phyloP scores from a whole-genome alignment of 1,140 invertebrate genomes.

The Danaus plexippus region DNA sequence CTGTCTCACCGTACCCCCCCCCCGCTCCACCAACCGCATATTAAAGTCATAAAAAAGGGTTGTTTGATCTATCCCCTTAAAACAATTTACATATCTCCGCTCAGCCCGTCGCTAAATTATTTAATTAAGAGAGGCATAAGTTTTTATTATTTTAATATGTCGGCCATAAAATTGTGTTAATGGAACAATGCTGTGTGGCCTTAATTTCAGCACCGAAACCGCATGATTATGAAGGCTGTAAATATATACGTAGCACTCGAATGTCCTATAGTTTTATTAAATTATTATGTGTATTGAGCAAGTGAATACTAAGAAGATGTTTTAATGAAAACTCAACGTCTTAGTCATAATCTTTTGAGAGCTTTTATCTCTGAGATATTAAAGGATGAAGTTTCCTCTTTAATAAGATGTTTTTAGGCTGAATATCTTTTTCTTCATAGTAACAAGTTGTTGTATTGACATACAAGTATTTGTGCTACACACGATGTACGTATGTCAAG shows the following conservation, averaged over 20 bases:
- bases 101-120: conserved; percentile 70
- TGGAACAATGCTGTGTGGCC: conserved; percentile 52
- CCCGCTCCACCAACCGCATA: conserved; percentile 59
- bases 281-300: conserved; percentile 25
- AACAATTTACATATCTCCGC: conserved; percentile 73
- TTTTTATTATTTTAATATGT: conserved; percentile 73
- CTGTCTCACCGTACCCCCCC: conserved; percentile 35
- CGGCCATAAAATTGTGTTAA: conserved; percentile 69
- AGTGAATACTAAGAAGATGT: conserved; percentile 18
- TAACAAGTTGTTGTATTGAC: conserved; percentile 5
- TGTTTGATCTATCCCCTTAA: conserved; percentile 73
- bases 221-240: conserved; percentile 32
- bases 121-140: conserved; percentile 74
- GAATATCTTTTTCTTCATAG: conserved; percentile 6
- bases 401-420: conserved; percentile 15
- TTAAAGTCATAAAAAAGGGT: conserved; percentile 74
- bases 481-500: no score
- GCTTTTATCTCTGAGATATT: conserved; percentile 22
- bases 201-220: conserved; percentile 41
- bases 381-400: conserved; percentile 20
- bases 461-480: no score
- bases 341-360: conserved; percentile 28
- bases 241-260: conserved; percentile 17
- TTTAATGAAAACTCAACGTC: conserved; percentile 28
- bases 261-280: conserved; percentile 25